phyloP scores from a whole-genome alignment of 2,797 vertebrate genomes.

The Adrianichthys oophorus region DNA sequence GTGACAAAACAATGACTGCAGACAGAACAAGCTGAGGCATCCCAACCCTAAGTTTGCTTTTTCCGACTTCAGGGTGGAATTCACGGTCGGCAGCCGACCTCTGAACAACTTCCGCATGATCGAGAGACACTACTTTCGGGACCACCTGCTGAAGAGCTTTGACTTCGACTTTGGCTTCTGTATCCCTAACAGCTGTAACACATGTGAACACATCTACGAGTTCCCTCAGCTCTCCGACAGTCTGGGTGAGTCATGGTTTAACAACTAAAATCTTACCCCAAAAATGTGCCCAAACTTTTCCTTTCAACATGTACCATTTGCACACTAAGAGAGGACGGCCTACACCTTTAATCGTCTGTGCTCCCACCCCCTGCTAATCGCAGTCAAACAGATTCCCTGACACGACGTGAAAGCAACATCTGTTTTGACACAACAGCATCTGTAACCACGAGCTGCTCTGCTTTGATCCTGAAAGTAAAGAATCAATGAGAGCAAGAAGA shows the following conservation, averaged over 20 bases:
- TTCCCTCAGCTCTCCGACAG: conserved; percentile 92
- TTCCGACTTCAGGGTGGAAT: conserved; percentile 84
- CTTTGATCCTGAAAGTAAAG: background rate
- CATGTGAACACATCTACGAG: conserved; percentile 94
- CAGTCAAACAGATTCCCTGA: background rate
- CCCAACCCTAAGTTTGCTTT: background rate
- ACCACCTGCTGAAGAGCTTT: conserved; percentile 91
- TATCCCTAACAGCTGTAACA: conserved; percentile 93
- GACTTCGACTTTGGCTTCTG: conserved; percentile 97
- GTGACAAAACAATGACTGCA: conserved; percentile 3
- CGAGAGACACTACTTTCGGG: conserved; percentile 91
- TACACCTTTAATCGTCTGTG: background rate
- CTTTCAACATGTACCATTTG: background rate
- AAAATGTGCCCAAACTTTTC: background rate
- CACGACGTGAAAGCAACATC: background rate
- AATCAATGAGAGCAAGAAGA: too few species aligned
- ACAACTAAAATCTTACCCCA: background rate
- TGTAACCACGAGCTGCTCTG: background rate
- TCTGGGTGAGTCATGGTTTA: conserved; percentile 80
- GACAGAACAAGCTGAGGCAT: background rate
- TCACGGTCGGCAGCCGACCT: conserved; percentile 89
- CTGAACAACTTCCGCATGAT: conserved; percentile 93
- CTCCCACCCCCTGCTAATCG: background rate
- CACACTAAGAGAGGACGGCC: background rate
- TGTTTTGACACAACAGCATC: background rate